Evolutionary conservation across 2,113 vertebrate species (phyloP).

Genomic region (Siniperca chuatsi): DNA sequence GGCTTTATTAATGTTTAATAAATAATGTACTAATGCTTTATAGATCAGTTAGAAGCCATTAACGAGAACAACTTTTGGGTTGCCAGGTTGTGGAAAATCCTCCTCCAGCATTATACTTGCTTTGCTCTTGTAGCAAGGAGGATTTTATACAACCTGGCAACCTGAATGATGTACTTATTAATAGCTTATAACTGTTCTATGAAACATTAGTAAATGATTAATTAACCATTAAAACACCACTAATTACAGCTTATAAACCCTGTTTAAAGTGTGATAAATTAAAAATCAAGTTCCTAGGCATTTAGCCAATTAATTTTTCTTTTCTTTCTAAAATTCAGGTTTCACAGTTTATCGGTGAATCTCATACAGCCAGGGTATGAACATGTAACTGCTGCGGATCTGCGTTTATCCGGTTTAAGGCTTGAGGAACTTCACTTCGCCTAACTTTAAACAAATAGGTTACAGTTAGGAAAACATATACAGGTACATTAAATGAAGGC

Average conservation of each 20-base stretch:
- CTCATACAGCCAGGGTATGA: not conserved
- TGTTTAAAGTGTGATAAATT: not conserved
- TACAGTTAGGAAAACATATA: not conserved
- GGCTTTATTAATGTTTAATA: not conserved
- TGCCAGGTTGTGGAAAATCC: slow-evolving; percentile 18
- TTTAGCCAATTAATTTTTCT: not conserved
- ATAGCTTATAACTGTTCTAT: not conserved
- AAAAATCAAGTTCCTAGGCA: not conserved
- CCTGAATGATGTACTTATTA: not conserved
- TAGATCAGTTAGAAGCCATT: not conserved
- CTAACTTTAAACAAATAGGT: not conserved
- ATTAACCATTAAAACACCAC: not conserved
- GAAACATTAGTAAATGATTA: not conserved
- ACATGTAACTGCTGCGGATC: not conserved
- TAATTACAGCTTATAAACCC: not conserved
- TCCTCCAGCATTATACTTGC: not conserved
- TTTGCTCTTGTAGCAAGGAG: not conserved
- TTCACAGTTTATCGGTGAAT: not conserved
- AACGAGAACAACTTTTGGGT: not conserved
- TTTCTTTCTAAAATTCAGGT: not conserved
- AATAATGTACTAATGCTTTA: not conserved
- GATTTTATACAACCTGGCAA: slow-evolving; percentile 18
- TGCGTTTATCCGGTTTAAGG: slow-evolving; percentile 31
- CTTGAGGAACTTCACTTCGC: not conserved
- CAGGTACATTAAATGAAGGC: not conserved